A percentile compares a stretch with the other conserved stretches of the same genome.
These are phyloP conservation scores for Phasia obesa DNA, from an alignment of 2,888 invertebrate species.

Conservation along the genomic window DNA sequence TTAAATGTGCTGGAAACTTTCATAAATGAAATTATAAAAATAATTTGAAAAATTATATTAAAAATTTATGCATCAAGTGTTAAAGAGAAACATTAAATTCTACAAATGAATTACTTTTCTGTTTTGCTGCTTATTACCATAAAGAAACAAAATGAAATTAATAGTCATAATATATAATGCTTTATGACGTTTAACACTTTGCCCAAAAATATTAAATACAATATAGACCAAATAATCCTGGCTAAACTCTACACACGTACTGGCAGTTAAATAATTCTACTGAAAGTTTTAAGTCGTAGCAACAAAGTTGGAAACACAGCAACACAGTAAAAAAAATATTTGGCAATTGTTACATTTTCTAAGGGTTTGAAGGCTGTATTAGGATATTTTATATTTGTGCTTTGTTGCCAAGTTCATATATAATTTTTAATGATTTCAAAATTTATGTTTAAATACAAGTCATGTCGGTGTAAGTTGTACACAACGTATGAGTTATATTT, in stretches of 20 bases:
- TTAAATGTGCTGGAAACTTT: not conserved
- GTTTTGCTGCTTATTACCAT: slow-evolving; percentile 31
- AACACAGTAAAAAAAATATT: slow-evolving; percentile 27
- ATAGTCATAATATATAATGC: slow-evolving; percentile 44
- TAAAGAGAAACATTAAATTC: slow-evolving; percentile 38
- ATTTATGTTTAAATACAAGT: no score
- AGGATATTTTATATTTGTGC: no score
- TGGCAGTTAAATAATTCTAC: not conserved
- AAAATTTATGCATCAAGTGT: slow-evolving; percentile 36
- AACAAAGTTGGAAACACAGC: slow-evolving; percentile 1
- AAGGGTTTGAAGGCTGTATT: not conserved
- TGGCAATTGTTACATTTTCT: not conserved
- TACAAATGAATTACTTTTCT: slow-evolving; percentile 53
- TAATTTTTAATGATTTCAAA: no score
- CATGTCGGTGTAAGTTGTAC: no score
- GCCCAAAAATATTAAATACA: slow-evolving; percentile 18
- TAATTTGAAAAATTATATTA: not conserved
- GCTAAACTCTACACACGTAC: not conserved
- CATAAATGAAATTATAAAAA: slow-evolving; percentile 4
- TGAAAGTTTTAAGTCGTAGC: not conserved
- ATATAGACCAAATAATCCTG: not conserved
- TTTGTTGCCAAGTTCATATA: no score
- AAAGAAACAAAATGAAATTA: slow-evolving; percentile 42
- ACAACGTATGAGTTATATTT: no score
- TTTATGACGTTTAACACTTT: slow-evolving; percentile 51